Base-by-base conservation (phyloP, 30 jellyfish, hydroid and myxozoan species). In the Hydractinia symbiolongicarpus region DNA sequence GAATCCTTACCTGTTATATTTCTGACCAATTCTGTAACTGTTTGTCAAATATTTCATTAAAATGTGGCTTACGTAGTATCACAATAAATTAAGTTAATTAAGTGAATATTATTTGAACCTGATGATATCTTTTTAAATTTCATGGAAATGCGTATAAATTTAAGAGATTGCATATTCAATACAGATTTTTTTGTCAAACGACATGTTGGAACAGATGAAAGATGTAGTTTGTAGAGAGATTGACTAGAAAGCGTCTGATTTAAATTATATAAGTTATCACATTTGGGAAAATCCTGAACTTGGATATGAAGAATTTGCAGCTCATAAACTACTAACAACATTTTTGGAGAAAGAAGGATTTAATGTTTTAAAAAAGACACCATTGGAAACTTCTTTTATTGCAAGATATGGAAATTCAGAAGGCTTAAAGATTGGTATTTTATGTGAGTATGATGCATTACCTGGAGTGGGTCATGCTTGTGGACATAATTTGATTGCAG, bases 381-480 rank as follows among this genome's bases (percentile, higher is more conserved):
- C 97, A 10, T 20, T 90, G 5, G 94, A 88, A 55, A 90, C 97
- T 51, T 82, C 97, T 64, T 90, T 90, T 62, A 86, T 85, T 90
- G 97, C 97, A 30, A 70, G 58, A 40, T 90, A 21, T 90, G 95
- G 94, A 44, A 71, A 71, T 4, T 64, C 83, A 11, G 89, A 72
- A 49, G 97, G 97, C 6, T 58, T 86, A 21, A 85, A 82, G 66
- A 84, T 86, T 55, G 97, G 97, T 17, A 21, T 90, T 16, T 58
- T 90, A 53, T 69, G 86, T 51, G 97, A 90, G 86, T 90, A 90
- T 78, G 97, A 90, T 90, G 97, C 97, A 10, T 82, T 90, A 5
- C 97, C 97, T 19, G 97, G 95, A 51, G 83, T 90, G 76, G 97
- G 97, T 49, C 97, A 90, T 90, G 97, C 95, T 64, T 64, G 74